Conservation (phyloP, 92 coral and sea anemone species). For the Epizoanthus rinbou region DNA sequence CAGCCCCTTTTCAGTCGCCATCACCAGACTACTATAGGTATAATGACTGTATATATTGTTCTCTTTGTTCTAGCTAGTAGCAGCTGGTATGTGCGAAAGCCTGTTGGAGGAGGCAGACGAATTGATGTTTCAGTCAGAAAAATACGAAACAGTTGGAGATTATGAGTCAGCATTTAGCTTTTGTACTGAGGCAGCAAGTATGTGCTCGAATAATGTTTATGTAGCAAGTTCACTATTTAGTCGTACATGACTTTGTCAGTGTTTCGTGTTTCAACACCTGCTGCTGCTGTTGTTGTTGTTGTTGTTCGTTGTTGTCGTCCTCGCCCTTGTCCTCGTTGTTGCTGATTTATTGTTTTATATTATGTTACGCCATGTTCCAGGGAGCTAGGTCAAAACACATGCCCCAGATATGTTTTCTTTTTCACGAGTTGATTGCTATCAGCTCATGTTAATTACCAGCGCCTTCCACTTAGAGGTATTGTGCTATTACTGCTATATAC, state of each 20-base stretch:
- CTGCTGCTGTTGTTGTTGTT: background rate
- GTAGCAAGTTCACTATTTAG: background rate
- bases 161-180: constrained; percentile 30
- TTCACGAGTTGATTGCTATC: too few relatives aligned
- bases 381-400: too few relatives aligned
- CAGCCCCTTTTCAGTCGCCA: too few relatives aligned
- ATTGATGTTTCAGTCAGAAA: constrained; percentile 24
- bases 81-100: constrained; percentile 42
- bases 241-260: background rate
- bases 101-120: constrained; percentile 40
- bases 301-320: background rate
- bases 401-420: too few relatives aligned
- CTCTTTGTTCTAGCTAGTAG: constrained; percentile 14
- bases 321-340: background rate
- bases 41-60: too few relatives aligned
- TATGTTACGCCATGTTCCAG: too few relatives aligned
- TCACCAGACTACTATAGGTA: too few relatives aligned
- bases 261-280: background rate
- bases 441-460: too few relatives aligned
- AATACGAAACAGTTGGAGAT: constrained; percentile 26
- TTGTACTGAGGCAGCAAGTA: constrained; percentile 41
- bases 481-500: too few relatives aligned
- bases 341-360: too few relatives aligned
- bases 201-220: background rate
- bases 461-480: too few relatives aligned